These are phyloP conservation scores for Apodemia zela DNA, from an alignment of 2,888 invertebrate genomes.

Conservation along the genomic window DNA sequence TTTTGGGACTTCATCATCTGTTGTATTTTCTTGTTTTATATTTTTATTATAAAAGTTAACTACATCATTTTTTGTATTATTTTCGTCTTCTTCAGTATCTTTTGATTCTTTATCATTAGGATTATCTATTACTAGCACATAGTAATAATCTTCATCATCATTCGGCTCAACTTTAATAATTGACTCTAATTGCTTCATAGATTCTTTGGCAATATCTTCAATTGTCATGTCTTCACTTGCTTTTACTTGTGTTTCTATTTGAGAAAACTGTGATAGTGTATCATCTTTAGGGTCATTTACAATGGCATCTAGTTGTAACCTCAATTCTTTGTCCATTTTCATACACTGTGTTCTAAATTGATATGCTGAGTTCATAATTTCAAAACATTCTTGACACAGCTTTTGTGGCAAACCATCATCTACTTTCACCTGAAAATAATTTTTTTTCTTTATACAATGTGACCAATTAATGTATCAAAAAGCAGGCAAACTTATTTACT, in stretches of 20 bases:
- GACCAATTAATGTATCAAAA: not conserved
- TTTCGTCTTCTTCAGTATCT: conserved; percentile 26
- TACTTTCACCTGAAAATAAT: conserved; percentile 54
- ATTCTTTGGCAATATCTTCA: conserved; percentile 54
- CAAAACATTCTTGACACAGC: conserved; percentile 61
- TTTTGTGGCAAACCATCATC: conserved; percentile 68
- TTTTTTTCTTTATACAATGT: not conserved
- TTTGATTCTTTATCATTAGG: conserved; percentile 46
- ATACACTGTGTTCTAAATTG: conserved; percentile 68
- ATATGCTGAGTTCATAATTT: conserved; percentile 58
- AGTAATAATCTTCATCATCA: conserved; percentile 73
- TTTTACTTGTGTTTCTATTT: conserved; percentile 34
- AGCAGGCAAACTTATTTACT: not conserved
- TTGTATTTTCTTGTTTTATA: not conserved
- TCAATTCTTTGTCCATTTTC: conserved; percentile 67
- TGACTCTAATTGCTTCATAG: conserved; percentile 60
- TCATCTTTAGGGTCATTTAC: conserved; percentile 41
- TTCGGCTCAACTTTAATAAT: conserved; percentile 64
- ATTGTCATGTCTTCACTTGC: conserved; percentile 35
- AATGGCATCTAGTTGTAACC: conserved; percentile 51
- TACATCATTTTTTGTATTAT: not conserved
- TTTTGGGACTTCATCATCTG: not conserved
- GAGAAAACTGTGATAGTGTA: conserved; percentile 24
- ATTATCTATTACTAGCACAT: conserved; percentile 71
- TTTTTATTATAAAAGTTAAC: not conserved